Evolutionary conservation across 2,113 vertebrate genomes (phyloP), one percentile per base, ranked within the genome.

Genomic region (Columba janthina): DNA sequence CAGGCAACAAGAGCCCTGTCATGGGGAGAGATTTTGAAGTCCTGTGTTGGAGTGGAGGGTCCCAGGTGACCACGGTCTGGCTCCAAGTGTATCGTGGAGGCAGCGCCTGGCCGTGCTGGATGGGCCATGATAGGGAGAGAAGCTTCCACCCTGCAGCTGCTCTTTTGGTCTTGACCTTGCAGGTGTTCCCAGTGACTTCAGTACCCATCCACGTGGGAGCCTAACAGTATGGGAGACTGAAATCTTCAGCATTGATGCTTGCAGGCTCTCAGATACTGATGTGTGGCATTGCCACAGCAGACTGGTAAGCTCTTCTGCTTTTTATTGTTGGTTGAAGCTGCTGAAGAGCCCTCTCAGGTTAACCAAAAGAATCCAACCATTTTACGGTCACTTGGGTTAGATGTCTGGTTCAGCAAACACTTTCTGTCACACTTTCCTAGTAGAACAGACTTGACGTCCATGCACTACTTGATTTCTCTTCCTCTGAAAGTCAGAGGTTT

Each of bases 121-220:
- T 65, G 2, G 1, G 14, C 38, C 14, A 0, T 2, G 10, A 21
- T n/a, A 0, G 0, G 25, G 32, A 57, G 4, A 51, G 13, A 7
- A 4, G 5, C 2, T 71, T 54, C 36, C 18, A 51, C 21, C 8
- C 22, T 10, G 15, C 25, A 69, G 72, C 19, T 2, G 0, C 31
- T 53, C 29, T 17, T 53, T 67, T 0, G 1, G 24, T 53, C 32
- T 72, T 1, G 1, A 50, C 21, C 20, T 61, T 40, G 14, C 44
- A 73, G 56, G 12, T 2, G 1, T 48, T 54, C 36, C n/a, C 31
- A 26, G 2, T 4, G 7, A 16, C 31, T 54, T 40, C 5, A 4
- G 26, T 44, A 28, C n/a, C n/a, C 1, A 0, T 36, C 29, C 26
- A 1, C 28, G 24, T 3, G 2, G 29, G 34, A 72, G 2, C 25